Conservation (phyloP, 1,140 invertebrate species). For the Lepidurus packardi region DNA sequence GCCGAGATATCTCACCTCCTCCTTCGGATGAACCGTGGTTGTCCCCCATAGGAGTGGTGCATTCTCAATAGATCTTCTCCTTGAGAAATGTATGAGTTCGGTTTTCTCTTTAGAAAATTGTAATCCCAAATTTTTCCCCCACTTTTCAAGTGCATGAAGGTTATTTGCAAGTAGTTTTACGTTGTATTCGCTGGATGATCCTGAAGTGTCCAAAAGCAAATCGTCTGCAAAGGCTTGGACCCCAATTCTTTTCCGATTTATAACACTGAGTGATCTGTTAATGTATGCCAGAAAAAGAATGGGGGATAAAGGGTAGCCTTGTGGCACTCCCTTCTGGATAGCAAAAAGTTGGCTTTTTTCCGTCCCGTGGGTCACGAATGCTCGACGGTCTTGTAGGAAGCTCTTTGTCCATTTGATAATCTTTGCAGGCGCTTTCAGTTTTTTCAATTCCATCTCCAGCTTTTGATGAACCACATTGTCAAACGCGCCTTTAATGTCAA, state of each 20-base stretch:
- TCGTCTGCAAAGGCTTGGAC: constrained; percentile 25
- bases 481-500: constrained; percentile 24
- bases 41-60: not conserved
- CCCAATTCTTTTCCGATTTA: constrained; percentile 1
- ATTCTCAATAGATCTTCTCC: not conserved
- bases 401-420: not conserved
- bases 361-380: not conserved
- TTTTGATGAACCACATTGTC: constrained; percentile 24
- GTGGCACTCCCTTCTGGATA: not conserved
- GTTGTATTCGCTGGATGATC: not conserved
- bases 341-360: not conserved
- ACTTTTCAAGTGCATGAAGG: constrained; percentile 22
- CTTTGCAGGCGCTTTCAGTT: not conserved
- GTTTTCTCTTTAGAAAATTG: constrained; percentile 23
- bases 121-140: constrained; percentile 10
- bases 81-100: constrained; percentile 17
- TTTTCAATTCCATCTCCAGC: not conserved
- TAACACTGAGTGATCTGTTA: not conserved
- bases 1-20: constrained; percentile 23
- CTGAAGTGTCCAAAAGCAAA: not conserved
- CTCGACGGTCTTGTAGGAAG: constrained; percentile 1
- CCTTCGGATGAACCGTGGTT: constrained; percentile 1
- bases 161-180: not conserved
- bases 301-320: not conserved
- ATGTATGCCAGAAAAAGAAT: constrained; percentile 19